Evolutionary conservation across 2,113 vertebrate genomes (phyloP), one percentile per base, ranked within the genome.

Genomic region (Ptilonorhynchus violaceus): DNA sequence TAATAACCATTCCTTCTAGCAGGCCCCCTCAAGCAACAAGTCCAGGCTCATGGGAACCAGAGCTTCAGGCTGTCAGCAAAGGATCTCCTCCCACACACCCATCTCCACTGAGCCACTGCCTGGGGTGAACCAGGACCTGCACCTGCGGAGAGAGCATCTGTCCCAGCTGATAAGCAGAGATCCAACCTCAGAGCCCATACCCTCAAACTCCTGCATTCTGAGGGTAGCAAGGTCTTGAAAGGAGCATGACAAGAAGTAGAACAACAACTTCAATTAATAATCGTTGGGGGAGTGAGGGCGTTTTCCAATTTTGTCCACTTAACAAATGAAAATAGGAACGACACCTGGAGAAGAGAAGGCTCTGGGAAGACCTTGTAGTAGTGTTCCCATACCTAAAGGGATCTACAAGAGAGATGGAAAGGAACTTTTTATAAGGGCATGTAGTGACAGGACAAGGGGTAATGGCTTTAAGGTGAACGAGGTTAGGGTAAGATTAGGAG

Each of bases 201-300:
- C 35, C 70, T 52, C 49, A 13, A 39, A 75, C 6, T 53, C 33
- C 46, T 69, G 12, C 2, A 9, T 68, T 67, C 47, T 58, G 18
- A 69, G 20, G 18, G 44, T 5, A 69, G 10, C 11, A 35, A 68
- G 25, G 17, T 4, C 31, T 64, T 19, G 15, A 68, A 76, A 79
- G 18, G 13, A 76, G 7, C 9, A 33, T 0, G 5, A 42, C 11
- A 64, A 16, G 12, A 82, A 31, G n/a, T 1, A 33, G 21, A 67
- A 39, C 4, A 85, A 74, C 10, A 24, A 67, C 8, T 67, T 0
- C 0, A 20, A 55, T 14, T 25, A 55, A 11, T 19, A 77, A 46
- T 9, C 28, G 6, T 4, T 16, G 14, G 14, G 12, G 4, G 13
- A 28, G 21, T 35, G 9, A 20, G 2, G 10, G 6, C 13, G 15